Evolutionary conservation across 2,797 vertebrate genomes (phyloP).

Genomic region (Petrocephalus schoutedeni): DNA sequence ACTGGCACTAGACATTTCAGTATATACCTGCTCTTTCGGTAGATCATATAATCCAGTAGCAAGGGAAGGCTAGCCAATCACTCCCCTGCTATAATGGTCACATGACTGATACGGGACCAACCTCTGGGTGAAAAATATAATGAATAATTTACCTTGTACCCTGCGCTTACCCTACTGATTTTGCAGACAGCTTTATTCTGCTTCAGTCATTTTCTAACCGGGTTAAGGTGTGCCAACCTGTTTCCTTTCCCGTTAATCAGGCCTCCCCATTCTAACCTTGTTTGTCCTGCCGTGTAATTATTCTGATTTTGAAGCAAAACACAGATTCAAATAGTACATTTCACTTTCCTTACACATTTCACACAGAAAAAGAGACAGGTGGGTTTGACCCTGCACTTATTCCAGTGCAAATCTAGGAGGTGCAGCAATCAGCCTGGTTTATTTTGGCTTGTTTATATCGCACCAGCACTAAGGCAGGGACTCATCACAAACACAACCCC

Average conservation of each 20-base stretch:
- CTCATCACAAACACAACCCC: not conserved
- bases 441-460: not conserved
- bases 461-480: not conserved
- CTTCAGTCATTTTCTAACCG: not conserved
- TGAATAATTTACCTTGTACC: not conserved
- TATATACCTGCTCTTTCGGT: not conserved
- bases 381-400: not conserved
- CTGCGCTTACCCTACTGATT: not conserved
- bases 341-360: not conserved
- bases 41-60: not conserved
- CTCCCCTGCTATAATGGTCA: not conserved
- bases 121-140: not conserved
- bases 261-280: not conserved
- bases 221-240: not conserved
- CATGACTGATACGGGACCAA: not conserved
- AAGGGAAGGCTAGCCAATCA: not conserved
- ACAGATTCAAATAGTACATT: not conserved
- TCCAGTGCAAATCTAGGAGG: not conserved
- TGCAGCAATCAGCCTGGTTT: constrained; percentile 1
- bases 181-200: not conserved
- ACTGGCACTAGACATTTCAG: not conserved
- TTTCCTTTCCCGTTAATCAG: not conserved
- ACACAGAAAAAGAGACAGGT: not conserved
- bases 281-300: not conserved
- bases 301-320: not conserved